Evolutionary conservation across 2,113 vertebrate genomes (phyloP).

Genomic region (Barnardius zonarius): DNA sequence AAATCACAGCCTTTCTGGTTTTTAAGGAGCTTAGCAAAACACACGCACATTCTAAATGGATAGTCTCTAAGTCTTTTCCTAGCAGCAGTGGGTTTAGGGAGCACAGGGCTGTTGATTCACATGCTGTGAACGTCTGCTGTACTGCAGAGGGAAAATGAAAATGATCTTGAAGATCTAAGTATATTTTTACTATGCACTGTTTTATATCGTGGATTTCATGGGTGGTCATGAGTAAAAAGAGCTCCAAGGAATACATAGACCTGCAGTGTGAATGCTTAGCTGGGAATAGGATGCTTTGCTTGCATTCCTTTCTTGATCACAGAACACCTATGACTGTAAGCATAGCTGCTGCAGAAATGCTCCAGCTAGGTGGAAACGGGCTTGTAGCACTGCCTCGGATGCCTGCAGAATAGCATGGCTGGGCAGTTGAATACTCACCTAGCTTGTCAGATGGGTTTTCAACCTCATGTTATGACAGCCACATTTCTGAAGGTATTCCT

Average conservation of each 20-base stretch:
- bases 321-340: neutral
- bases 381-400: neutral
- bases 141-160: neutral
- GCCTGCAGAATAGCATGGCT: neutral
- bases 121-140: fast-evolving
- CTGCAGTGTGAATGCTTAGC: neutral
- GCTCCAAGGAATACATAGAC: neutral
- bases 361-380: neutral
- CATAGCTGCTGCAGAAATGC: neutral
- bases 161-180: no score
- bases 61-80: neutral
- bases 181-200: fast-evolving
- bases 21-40: neutral
- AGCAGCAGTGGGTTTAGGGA: neutral
- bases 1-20: neutral
- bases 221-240: neutral
- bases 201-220: neutral
- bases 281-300: neutral
- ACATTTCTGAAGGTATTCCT: neutral
- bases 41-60: neutral
- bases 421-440: neutral
- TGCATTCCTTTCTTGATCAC: neutral
- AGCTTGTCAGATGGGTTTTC: neutral
- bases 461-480: fast-evolving
- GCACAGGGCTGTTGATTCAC: fast-evolving